Evolutionary conservation across 2,888 invertebrate genomes (phyloP), one percentile per base, ranked within the genome.

Genomic region (Chrysolina americana): DNA sequence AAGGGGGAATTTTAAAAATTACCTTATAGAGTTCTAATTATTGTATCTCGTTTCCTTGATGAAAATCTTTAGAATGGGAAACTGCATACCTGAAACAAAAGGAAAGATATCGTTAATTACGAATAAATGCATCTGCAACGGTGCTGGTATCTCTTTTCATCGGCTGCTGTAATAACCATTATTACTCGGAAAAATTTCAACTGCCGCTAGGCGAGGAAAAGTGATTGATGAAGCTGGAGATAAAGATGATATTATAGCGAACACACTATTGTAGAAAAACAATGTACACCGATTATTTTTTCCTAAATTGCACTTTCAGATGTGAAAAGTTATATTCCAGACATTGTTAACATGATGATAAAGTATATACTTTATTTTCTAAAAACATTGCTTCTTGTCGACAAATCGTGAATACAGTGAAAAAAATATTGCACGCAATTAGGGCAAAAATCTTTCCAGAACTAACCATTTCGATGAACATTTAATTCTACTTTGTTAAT

Each of bases 21-120:
- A 68, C 53, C 68, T 68, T 53, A 41, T 53, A 50, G 41, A 68
- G 21, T 68, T 68, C 68, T 68, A 50, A 68, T 68, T 53, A 68
- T 41, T 19, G 41, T 17, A 68, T 53, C 17, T 50, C 53, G 41
- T 53, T 68, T 68, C 68, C 68, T 68, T 68, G 68, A 68, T 68
- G 68, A 17, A 68, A 68, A 68, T 68, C 68, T 53, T 28, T 41
- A 23, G 68, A 68, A 53, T 68, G 53, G 53, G 68, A 53, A 68
- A 68, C 53, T 53, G 50, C 53, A 68, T 68, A 68, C 68, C 68
- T 68, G 56, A 53, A 68, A 68, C 68, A 68, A 68, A 36, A 68
- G 48, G 17, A 66, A 53, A 53, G 36, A 23, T 59, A 59, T 59
- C n/a, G 59, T 59, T 59, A 59, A 59, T 59, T 59, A 36, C n/a